Percentiles rank a stretch among this genome's conserved stretches.
phyloP scores from a whole-genome alignment of 2,888 invertebrate genomes.

The Epirrhoe tristata region DNA sequence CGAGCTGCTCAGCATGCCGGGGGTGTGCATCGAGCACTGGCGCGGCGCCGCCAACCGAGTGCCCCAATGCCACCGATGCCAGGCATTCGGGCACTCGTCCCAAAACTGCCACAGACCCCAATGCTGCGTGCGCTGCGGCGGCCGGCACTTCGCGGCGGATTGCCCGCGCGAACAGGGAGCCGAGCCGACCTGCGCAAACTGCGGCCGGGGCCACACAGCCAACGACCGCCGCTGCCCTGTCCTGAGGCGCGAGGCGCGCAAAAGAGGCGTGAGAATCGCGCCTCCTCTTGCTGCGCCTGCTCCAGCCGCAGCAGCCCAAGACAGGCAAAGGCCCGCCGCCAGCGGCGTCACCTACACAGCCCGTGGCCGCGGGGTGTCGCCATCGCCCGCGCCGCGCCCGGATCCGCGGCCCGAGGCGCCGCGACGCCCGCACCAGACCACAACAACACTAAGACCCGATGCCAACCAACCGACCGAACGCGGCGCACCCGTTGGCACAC shows the following conservation, averaged over 20 bases:
- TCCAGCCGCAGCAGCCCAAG: too few relatives aligned
- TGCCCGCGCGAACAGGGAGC: background rate
- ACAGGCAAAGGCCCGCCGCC: too few relatives aligned
- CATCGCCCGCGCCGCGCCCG: too few relatives aligned
- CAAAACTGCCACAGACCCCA: background rate
- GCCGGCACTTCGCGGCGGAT: background rate
- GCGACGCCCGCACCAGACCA: too few relatives aligned
- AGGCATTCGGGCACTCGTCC: background rate
- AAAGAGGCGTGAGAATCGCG: background rate
- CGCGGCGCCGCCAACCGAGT: slow-evolving; percentile 1
- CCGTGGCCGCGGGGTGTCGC: too few relatives aligned
- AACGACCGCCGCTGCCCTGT: slow-evolving; percentile 24
- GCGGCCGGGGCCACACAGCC: slow-evolving; percentile 26
- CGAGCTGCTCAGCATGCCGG: slow-evolving; percentile 17
- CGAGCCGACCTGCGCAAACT: slow-evolving; percentile 36
- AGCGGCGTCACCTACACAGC: too few relatives aligned
- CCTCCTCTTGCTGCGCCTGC: slow-evolving; percentile 1
- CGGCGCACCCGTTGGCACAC: too few relatives aligned
- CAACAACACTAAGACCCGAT: too few relatives aligned
- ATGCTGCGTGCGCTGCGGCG: background rate
- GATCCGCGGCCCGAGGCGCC: too few relatives aligned
- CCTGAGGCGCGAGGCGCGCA: slow-evolving; percentile 12
- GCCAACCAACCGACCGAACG: too few relatives aligned
- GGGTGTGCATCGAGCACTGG: slow-evolving; percentile 6
- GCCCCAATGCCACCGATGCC: background rate